Percentiles rank a stretch among this genome's conserved stretches.
phyloP scores from a whole-genome alignment of 2,888 invertebrate genomes.

The Apomyelois bistriatella region DNA sequence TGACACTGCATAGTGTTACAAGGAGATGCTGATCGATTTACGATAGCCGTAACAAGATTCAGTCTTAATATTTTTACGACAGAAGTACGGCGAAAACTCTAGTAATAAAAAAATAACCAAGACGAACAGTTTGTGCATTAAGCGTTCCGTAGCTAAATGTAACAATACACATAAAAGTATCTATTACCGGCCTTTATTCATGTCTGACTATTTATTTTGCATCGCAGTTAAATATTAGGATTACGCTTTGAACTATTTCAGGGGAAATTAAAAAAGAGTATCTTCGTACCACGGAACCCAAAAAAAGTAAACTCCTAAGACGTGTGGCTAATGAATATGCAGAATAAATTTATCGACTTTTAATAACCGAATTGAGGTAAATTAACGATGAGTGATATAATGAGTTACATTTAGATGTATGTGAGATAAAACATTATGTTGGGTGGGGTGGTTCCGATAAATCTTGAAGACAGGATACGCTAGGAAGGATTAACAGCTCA shows the following conservation, averaged over 20 bases:
- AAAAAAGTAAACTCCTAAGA: not conserved
- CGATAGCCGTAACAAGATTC: not conserved
- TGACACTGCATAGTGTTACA: conserved; percentile 15
- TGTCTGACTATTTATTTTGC: too few species aligned
- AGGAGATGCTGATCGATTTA: conserved; percentile 21
- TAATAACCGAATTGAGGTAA: not conserved
- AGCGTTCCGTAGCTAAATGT: not conserved
- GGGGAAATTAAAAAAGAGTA: too few species aligned
- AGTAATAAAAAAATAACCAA: not conserved
- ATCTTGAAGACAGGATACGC: conserved; percentile 18
- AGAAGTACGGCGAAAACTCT: not conserved
- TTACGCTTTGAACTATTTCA: too few species aligned
- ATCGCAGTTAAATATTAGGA: too few species aligned
- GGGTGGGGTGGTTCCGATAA: not conserved
- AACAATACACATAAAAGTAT: too few species aligned
- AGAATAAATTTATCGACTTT: not conserved
- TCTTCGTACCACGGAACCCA: not conserved
- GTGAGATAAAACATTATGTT: not conserved
- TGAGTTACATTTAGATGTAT: not conserved
- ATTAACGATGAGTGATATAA: not conserved
- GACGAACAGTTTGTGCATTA: not conserved
- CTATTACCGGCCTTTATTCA: too few species aligned
- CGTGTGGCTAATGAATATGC: conserved; percentile 1
- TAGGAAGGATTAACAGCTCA: conserved; percentile 38
- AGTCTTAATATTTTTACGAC: not conserved